Evolutionary conservation across 2,888 invertebrate species (phyloP).

Genomic region (Metallyticus violacea): DNA sequence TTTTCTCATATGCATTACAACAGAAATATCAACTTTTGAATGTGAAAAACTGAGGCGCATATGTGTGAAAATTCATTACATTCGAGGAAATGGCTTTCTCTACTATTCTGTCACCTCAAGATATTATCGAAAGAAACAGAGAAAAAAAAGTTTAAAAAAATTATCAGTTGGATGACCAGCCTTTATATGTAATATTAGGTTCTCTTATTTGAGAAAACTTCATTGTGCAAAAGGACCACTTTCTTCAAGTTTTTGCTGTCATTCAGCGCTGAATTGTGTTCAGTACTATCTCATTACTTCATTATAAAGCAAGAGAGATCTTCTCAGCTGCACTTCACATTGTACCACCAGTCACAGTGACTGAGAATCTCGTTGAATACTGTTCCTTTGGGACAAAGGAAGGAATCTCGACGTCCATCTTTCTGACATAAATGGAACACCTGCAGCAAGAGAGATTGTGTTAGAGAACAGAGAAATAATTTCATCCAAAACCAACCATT

Average conservation of each 20-base stretch:
- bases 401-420: constrained; percentile 39
- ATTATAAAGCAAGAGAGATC: background rate
- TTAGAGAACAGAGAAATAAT: background rate
- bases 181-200: background rate
- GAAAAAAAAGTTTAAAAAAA: too few species aligned
- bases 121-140: background rate
- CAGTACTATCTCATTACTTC: background rate
- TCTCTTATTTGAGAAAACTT: background rate
- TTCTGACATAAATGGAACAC: constrained; percentile 41
- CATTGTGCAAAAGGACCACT: background rate
- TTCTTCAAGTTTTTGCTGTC: background rate
- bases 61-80: background rate
- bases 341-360: constrained; percentile 37
- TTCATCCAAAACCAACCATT: background rate
- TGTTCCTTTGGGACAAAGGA: constrained; percentile 40
- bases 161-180: background rate
- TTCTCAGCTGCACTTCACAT: constrained; percentile 29
- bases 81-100: background rate
- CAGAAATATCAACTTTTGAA: background rate
- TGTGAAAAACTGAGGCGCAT: background rate
- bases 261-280: background rate
- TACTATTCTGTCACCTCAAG: background rate
- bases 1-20: background rate
- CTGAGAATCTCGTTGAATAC: constrained; percentile 37
- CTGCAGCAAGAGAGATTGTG: constrained; percentile 35